These are phyloP conservation scores for Lepus americanus DNA, from an alignment of 2,113 vertebrate species.

Conservation along the genomic window DNA sequence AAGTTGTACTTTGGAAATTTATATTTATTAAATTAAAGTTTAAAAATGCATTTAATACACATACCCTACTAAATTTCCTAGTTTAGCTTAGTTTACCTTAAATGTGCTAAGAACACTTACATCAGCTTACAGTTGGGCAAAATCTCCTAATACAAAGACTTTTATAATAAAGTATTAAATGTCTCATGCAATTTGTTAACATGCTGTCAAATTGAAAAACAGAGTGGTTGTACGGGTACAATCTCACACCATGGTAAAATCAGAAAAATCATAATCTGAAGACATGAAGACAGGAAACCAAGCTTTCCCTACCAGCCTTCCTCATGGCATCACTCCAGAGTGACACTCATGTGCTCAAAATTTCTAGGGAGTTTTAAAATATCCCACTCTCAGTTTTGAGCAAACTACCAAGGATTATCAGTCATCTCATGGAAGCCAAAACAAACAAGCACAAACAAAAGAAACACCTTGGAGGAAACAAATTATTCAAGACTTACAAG, in stretches of 20 bases:
- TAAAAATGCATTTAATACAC: neutral
- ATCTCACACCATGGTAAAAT: neutral
- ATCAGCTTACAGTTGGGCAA: neutral
- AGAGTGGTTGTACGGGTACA: neutral
- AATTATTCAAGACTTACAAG: constrained; percentile 4
- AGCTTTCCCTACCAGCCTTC: neutral
- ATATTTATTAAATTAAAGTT: too few relatives aligned
- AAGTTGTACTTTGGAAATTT: too few relatives aligned
- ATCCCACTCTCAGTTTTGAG: neutral
- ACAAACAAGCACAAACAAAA: neutral
- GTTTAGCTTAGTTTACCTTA: neutral
- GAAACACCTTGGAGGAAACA: neutral
- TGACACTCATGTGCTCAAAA: neutral
- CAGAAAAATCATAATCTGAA: neutral
- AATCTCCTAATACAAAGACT: neutral
- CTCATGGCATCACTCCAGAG: neutral
- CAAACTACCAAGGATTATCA: neutral
- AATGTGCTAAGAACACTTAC: neutral
- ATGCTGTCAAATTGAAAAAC: neutral
- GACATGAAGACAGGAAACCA: neutral
- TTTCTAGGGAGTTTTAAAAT: neutral
- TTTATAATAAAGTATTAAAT: neutral
- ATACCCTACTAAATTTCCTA: neutral
- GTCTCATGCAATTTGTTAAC: neutral
- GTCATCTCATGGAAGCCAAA: neutral